Percentiles rank a stretch among this genome's conserved stretches.
Evolutionary conservation across 1,140 invertebrate species (phyloP).

Genomic region (Pygmarrhopalites habei): DNA sequence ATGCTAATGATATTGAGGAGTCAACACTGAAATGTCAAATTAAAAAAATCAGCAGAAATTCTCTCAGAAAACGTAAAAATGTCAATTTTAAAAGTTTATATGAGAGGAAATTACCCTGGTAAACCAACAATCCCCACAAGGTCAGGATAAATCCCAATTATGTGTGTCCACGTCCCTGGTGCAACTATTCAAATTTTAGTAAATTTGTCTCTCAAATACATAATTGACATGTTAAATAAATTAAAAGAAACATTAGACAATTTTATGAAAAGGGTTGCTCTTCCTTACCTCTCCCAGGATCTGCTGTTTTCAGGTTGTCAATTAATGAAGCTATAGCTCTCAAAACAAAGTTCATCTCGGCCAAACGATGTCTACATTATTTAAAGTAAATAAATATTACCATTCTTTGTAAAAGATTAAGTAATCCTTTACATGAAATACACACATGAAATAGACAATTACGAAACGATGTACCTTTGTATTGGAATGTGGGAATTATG

Average conservation of each 20-base stretch:
- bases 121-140: conserved; percentile 77
- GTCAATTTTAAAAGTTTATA: too few relatives aligned
- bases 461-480: conserved; percentile 69
- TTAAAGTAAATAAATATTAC: too few relatives aligned
- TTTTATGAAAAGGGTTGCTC: too few relatives aligned
- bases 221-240: too few relatives aligned
- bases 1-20: conserved; percentile 67
- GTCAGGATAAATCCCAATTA: conserved; percentile 83
- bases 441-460: too few relatives aligned
- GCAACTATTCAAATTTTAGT: too few relatives aligned
- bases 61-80: too few relatives aligned
- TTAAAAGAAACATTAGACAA: too few relatives aligned
- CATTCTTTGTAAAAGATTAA: background rate
- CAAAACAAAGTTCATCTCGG: conserved; percentile 93
- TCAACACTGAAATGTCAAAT: too few relatives aligned
- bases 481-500: conserved; percentile 79
- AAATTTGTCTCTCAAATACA: too few relatives aligned
- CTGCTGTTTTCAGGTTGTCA: conserved; percentile 84
- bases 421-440: conserved; percentile 49
- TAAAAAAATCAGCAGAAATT: too few relatives aligned
- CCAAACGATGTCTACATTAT: conserved; percentile 79
- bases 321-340: conserved; percentile 90
- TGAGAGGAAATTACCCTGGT: too few relatives aligned
- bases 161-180: conserved; percentile 79
- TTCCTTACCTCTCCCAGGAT: conserved; percentile 65